Base-by-base conservation (phyloP, 2,888 invertebrate species). In the Lissocephala sabroskyi region DNA sequence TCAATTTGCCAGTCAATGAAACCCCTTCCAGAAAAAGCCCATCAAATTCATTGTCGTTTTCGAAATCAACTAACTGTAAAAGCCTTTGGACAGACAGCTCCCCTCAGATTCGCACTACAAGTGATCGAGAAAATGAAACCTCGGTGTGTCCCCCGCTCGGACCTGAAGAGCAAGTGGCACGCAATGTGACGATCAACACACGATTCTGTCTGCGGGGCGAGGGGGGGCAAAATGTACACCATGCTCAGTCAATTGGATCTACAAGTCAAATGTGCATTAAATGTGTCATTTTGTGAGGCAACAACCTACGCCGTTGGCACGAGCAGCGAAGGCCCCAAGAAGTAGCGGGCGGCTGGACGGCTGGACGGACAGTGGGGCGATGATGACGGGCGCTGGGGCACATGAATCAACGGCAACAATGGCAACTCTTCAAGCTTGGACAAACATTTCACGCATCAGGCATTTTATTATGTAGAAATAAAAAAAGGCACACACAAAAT, bases 401-500 rank as follows among this genome's bases (percentile, higher is more conserved):
- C 65, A 76, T 76, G 68, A 68, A 76, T 76, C 77, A 77, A 74
- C 75, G 70, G 70, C 49, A 35, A 68, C 68, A 68, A 68, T 68
- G 68, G 78, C 68, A 70, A 77, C 76, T 61, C 73, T 81, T 80
- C 79, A 80, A 65, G 82, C 80, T 74, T 81, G 80, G 79, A 75
- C 79, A 81, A 81, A 74, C 79, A 79, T 80, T 81, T 80, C 78
- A 81, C 80, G 81, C 80, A 81, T 80, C 74, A 67, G 67, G 76
- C 79, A 77, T 76, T 81, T 77, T 67, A 81, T 79, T 79, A 65
- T 68, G 66, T 66, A 59, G 59, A 63, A 52, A 54, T 44, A 50
- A 47, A 52, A 47, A 40, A 45, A 45, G 10, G 33, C 5, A 49
- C 14, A 43, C 16, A 48, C 10, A 62, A 26, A 55, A 53, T 46